Percentiles rank a stretch among this genome's conserved stretches.
phyloP scores from a whole-genome alignment of 2,888 invertebrate genomes.

The Trimorus sp. region DNA sequence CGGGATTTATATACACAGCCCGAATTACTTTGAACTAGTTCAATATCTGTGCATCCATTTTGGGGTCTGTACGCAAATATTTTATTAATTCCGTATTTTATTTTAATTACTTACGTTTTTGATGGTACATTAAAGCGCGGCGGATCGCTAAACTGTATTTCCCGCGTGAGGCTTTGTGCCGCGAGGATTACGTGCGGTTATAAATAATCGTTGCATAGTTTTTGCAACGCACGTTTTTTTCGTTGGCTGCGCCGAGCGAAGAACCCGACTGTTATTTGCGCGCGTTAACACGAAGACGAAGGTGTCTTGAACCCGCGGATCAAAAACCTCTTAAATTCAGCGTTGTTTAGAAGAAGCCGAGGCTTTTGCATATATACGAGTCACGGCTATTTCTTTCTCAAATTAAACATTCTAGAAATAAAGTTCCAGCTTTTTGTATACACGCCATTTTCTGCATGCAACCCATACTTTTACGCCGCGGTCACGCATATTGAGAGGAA shows the following conservation, averaged over 20 bases:
- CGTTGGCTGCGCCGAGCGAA: slow-evolving; percentile 27
- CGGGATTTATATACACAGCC: too few species aligned
- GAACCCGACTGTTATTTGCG: slow-evolving; percentile 52
- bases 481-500: slow-evolving; percentile 74
- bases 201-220: slow-evolving; percentile 61
- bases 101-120: too few species aligned
- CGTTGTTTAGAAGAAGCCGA: slow-evolving; percentile 72
- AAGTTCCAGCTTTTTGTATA: slow-evolving; percentile 74
- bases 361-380: slow-evolving; percentile 69
- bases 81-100: too few species aligned
- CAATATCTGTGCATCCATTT: too few species aligned
- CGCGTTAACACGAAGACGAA: slow-evolving; percentile 50
- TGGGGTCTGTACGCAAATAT: too few species aligned
- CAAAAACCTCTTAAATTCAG: slow-evolving; percentile 78
- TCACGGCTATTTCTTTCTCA: slow-evolving; percentile 78
- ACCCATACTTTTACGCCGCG: slow-evolving; percentile 60
- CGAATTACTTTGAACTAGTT: too few species aligned
- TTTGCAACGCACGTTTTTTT: slow-evolving; percentile 44
- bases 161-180: neutral
- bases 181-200: slow-evolving; percentile 53
- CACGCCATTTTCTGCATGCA: slow-evolving; percentile 64
- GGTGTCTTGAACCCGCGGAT: slow-evolving; percentile 69
- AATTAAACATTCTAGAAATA: slow-evolving; percentile 81
- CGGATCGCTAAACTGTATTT: too few species aligned
- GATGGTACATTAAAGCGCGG: too few species aligned